Conservation (phyloP, 2,888 invertebrate genomes). For the Cheilosia variabilis region DNA sequence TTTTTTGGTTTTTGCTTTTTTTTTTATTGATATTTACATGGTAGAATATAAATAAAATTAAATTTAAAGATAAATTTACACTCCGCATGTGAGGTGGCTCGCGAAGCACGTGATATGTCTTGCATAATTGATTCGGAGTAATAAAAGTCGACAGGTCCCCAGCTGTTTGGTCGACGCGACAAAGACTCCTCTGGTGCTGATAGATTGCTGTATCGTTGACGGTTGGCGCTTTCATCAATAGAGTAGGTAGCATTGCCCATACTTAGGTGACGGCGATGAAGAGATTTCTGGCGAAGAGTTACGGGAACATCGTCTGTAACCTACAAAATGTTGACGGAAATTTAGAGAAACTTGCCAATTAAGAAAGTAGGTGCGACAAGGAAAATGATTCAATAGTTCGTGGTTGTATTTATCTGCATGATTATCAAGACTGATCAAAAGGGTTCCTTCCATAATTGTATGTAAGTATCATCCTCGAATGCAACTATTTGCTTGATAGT, state of each 20-base stretch:
- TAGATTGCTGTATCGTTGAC: constrained; percentile 80
- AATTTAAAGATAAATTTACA: constrained; percentile 86
- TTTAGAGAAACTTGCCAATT: constrained; percentile 38
- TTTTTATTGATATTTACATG: constrained; percentile 49
- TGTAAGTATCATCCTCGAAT: too few species aligned
- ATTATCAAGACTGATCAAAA: too few species aligned
- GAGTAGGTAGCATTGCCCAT: constrained; percentile 81
- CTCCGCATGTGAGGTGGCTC: constrained; percentile 93
- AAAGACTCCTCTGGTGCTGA: constrained; percentile 79
- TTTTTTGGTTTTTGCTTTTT: constrained; percentile 41
- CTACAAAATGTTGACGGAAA: constrained; percentile 67
- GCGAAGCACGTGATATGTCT: constrained; percentile 90
- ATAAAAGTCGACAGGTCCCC: constrained; percentile 83
- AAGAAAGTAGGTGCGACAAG: not conserved
- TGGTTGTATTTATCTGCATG: not conserved
- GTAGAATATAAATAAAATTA: constrained; percentile 32
- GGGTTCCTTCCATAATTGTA: too few species aligned
- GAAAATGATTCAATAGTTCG: constrained; percentile 31
- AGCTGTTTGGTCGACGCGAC: constrained; percentile 81
- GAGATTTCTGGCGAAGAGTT: constrained; percentile 79
- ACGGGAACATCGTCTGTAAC: constrained; percentile 79
- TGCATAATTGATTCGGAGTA: constrained; percentile 90
- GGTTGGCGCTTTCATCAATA: constrained; percentile 78
- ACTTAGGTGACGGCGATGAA: constrained; percentile 82
- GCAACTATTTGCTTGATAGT: too few species aligned